Evolutionary conservation across 2,888 invertebrate genomes (phyloP).

Genomic region (Drosophila peninsularis): DNA sequence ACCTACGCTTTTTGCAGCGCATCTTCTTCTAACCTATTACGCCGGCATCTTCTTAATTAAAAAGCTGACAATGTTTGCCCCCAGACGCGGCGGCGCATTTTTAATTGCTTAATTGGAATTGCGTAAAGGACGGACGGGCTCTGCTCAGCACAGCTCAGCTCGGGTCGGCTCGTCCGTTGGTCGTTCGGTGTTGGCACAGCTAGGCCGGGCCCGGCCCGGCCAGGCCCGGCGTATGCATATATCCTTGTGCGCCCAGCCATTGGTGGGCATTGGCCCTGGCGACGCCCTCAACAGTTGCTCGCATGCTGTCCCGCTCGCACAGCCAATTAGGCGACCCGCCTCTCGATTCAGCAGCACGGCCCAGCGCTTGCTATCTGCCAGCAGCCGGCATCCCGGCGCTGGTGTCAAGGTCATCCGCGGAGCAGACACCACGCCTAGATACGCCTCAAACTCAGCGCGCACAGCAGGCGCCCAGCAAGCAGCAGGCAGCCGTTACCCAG

Average conservation of each 20-base stretch:
- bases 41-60: constrained; percentile 84
- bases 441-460: constrained; percentile 85
- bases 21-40: constrained; percentile 84
- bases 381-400: constrained; percentile 43
- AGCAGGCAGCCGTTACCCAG: neutral
- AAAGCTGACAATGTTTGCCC: constrained; percentile 78
- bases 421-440: constrained; percentile 85
- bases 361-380: neutral
- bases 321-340: constrained; percentile 46
- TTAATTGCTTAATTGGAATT: constrained; percentile 84
- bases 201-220: neutral
- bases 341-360: constrained; percentile 39
- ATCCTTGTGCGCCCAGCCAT: constrained; percentile 23
- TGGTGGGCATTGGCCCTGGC: constrained; percentile 16
- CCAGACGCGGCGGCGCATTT: constrained; percentile 54
- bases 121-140: constrained; percentile 45
- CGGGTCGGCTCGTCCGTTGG: neutral
- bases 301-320: constrained; percentile 26
- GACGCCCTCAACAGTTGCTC: constrained; percentile 30
- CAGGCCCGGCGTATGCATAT: neutral
- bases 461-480: constrained; percentile 82
- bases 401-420: constrained; percentile 70
- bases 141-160: neutral
- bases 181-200: too few relatives aligned
- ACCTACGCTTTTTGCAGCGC: constrained; percentile 82